phyloP scores from a whole-genome alignment of 2,888 invertebrate genomes.

The Watsonalla cultraria region DNA sequence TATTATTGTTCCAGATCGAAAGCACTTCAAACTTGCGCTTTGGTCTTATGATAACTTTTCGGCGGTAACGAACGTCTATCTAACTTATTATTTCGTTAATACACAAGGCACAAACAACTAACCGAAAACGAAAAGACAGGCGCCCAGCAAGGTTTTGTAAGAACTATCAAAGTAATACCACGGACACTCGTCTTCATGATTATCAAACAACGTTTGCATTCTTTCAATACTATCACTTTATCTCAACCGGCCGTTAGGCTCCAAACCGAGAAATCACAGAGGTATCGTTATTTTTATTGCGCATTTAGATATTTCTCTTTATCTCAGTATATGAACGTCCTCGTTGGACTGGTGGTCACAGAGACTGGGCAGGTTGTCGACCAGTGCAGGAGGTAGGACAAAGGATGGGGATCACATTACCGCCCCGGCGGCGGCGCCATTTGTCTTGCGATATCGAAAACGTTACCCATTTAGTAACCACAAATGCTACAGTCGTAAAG shows the following conservation, averaged over 20 bases:
- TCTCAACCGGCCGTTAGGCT: slow-evolving; percentile 40
- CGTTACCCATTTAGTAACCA: slow-evolving; percentile 8
- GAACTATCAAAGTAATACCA: slow-evolving; percentile 77
- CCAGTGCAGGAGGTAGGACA: slow-evolving; percentile 46
- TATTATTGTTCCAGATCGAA: no score
- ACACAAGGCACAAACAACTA: slow-evolving; percentile 28
- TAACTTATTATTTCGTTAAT: neutral
- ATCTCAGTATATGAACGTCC: slow-evolving; percentile 50
- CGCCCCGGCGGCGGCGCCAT: slow-evolving; percentile 31
- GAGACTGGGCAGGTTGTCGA: slow-evolving; percentile 70
- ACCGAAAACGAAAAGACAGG: slow-evolving; percentile 76
- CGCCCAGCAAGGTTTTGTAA: slow-evolving; percentile 72
- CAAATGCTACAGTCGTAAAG: no score
- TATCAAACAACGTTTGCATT: slow-evolving; percentile 58
- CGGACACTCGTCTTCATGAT: slow-evolving; percentile 69
- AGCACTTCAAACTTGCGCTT: neutral
- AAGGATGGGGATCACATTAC: slow-evolving; percentile 56
- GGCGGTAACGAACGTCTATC: neutral
- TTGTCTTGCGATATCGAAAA: slow-evolving; percentile 57
- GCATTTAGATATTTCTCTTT: slow-evolving; percentile 43
- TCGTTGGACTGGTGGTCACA: slow-evolving; percentile 56
- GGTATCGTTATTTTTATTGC: slow-evolving; percentile 26
- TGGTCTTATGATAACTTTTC: neutral
- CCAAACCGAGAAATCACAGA: slow-evolving; percentile 32
- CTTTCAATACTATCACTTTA: slow-evolving; percentile 26